Conservation (phyloP, 2,113 vertebrate genomes). For the Scytalopus superciliaris region DNA sequence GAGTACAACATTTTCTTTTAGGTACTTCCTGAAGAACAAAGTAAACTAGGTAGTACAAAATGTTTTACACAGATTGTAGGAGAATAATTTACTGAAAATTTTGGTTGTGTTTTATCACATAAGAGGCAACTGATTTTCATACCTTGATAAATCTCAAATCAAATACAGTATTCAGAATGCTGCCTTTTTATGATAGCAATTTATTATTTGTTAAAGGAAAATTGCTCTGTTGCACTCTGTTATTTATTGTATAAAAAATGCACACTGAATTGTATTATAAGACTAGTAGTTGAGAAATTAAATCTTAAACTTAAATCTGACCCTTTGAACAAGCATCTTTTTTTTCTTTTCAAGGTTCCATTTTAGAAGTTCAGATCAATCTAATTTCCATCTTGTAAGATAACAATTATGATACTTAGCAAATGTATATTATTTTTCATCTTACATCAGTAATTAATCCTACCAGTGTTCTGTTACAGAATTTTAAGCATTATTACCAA, state of each 20-base stretch:
- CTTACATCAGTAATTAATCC: background rate
- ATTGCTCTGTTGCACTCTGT: background rate
- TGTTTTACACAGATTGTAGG: background rate
- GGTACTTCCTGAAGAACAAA: background rate
- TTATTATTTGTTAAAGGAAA: background rate
- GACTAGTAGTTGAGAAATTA: background rate
- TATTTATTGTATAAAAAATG: background rate
- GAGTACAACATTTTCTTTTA: background rate
- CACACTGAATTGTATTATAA: background rate
- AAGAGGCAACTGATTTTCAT: background rate
- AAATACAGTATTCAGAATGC: background rate
- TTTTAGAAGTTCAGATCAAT: background rate
- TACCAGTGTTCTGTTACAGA: background rate
- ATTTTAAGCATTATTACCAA: background rate
- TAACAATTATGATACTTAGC: background rate
- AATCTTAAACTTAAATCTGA: background rate
- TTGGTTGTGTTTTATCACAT: background rate
- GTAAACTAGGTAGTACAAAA: background rate
- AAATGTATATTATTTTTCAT: background rate
- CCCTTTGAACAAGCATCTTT: background rate
- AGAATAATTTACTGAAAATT: background rate
- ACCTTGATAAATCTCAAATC: background rate
- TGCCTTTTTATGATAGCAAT: background rate
- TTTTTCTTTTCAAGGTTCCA: background rate
- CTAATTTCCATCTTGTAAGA: background rate